These are phyloP conservation scores for Platygyra sinensis DNA, from an alignment of 64 coral and sea anemone species.

Conservation along the genomic window DNA sequence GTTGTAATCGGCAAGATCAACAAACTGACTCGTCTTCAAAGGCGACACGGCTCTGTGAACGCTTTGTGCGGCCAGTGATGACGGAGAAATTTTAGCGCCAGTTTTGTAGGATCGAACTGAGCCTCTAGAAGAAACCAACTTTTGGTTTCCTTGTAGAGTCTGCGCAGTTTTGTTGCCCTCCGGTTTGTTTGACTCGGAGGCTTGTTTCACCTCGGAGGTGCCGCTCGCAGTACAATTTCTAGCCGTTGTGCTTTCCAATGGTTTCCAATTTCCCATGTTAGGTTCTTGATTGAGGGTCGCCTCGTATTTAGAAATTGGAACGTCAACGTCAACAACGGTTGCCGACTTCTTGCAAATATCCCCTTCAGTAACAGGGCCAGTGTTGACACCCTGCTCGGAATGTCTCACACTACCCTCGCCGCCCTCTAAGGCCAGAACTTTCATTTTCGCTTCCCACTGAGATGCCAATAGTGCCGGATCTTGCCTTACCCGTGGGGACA, in stretches of 20 bases:
- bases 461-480: neutral
- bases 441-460: neutral
- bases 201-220: neutral
- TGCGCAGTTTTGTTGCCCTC: neutral
- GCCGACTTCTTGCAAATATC: neutral
- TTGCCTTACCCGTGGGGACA: conserved; percentile 7
- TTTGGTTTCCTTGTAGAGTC: neutral
- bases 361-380: neutral
- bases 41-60: neutral
- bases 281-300: neutral
- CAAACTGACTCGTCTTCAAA: conserved; percentile 4
- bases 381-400: neutral
- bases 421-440: neutral
- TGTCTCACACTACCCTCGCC: neutral
- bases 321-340: neutral
- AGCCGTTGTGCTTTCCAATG: neutral
- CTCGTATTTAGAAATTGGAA: neutral
- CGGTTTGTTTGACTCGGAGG: neutral
- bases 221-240: neutral
- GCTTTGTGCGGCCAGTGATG: conserved; percentile 2
- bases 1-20: conserved; percentile 39
- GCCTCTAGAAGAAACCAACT: neutral
- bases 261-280: neutral
- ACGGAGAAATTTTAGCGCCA: neutral
- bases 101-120: neutral